A percentile compares a stretch with the other conserved stretches of the same genome.
phyloP scores from a whole-genome alignment of 2,888 invertebrate genomes.

The Drosophila cognata region DNA sequence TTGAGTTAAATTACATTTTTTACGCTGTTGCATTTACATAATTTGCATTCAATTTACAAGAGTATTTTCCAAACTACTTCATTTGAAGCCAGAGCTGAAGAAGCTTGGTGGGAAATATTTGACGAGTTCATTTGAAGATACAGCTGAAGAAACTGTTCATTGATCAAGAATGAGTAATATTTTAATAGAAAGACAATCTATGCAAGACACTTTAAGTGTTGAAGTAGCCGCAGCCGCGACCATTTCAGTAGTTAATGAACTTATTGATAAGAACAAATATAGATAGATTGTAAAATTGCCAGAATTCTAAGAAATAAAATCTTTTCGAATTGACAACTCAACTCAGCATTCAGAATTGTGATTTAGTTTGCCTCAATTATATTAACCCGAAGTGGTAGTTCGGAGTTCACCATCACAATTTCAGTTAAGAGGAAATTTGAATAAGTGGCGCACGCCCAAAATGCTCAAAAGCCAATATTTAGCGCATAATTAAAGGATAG shows the following conservation, averaged over 20 bases:
- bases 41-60: constrained; percentile 32
- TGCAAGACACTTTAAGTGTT: neutral
- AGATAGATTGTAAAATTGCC: neutral
- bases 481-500: neutral
- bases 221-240: no score
- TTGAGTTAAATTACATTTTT: constrained; percentile 49
- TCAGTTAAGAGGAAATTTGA: neutral
- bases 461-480: neutral
- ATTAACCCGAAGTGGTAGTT: neutral
- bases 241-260: neutral
- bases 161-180: no score
- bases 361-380: neutral
- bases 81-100: constrained; percentile 8
- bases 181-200: no score
- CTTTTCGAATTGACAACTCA: no score
- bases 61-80: constrained; percentile 18
- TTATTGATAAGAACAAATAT: neutral
- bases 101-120: neutral
- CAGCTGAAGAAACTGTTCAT: no score
- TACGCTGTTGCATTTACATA: constrained; percentile 21
- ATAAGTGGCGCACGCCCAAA: neutral
- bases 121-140: neutral
- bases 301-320: no score
- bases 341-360: neutral
- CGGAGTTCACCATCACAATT: neutral